These are phyloP conservation scores for Spea hammondii DNA, from an alignment of 2,797 vertebrate genomes.

Conservation along the genomic window DNA sequence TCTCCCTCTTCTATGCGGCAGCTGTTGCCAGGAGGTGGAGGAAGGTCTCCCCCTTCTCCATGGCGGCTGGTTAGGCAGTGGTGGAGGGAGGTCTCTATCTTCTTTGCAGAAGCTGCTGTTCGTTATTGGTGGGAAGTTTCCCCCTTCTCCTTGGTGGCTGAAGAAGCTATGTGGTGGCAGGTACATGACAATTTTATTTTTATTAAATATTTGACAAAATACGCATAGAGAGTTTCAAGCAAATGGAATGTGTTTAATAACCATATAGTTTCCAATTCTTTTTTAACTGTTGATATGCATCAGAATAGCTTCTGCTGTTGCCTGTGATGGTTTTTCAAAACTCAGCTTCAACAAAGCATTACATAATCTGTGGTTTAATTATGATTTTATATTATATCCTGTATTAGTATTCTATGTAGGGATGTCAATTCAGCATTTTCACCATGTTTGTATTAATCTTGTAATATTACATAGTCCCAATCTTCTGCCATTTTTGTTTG, in stretches of 20 bases:
- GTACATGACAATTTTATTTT: no score
- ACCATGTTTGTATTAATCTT: conserved; percentile 4
- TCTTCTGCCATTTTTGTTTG: background rate
- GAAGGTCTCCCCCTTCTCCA: no score
- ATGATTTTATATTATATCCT: background rate
- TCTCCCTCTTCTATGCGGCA: no score
- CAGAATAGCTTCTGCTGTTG: background rate
- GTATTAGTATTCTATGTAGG: background rate
- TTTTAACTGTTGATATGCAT: background rate
- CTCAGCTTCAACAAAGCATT: background rate
- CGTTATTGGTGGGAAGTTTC: no score
- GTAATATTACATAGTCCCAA: background rate
- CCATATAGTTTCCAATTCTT: background rate
- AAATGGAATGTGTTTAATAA: background rate
- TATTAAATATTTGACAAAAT: background rate
- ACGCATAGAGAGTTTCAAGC: background rate
- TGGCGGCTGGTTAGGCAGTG: no score
- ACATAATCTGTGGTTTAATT: background rate
- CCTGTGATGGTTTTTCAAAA: background rate
- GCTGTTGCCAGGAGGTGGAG: no score
- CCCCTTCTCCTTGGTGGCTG: no score
- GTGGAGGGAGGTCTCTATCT: no score
- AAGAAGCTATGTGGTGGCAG: no score
- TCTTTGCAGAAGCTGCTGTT: no score
- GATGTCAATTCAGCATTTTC: background rate